phyloP scores from a whole-genome alignment of 2,113 vertebrate species.

The Entomyzon cyanotis region DNA sequence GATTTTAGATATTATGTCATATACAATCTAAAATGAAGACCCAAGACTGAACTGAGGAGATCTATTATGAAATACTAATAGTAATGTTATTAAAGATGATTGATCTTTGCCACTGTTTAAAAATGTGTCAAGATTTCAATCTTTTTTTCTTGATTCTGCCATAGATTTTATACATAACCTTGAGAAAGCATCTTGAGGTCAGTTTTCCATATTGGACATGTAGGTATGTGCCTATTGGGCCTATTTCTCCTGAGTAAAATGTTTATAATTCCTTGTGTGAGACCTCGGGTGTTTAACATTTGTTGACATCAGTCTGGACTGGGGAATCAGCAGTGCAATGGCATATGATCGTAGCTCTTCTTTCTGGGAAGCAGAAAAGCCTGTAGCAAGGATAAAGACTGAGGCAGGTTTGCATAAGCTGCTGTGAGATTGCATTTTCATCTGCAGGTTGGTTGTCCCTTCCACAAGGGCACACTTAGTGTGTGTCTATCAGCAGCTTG shows the following conservation, averaged over 20 bases:
- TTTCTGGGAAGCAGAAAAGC: fast-evolving
- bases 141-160: background rate
- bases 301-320: background rate
- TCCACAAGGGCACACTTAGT: background rate
- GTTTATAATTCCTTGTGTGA: background rate
- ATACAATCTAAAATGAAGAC: background rate
- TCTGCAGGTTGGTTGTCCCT: background rate
- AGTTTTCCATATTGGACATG: background rate
- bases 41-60: background rate
- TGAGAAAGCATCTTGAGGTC: background rate
- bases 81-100: background rate
- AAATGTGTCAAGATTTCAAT: background rate
- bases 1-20: background rate
- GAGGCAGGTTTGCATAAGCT: fast-evolving
- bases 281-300: background rate
- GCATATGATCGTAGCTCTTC: background rate
- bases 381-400: background rate
- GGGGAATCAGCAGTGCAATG: background rate
- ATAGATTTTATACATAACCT: background rate
- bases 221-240: background rate
- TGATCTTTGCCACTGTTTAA: background rate
- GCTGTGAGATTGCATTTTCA: background rate
- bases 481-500: background rate
- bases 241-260: background rate
- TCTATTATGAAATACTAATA: background rate